Evolutionary conservation across 2,797 vertebrate genomes (phyloP).

Genomic region (Alfaro cultratus): DNA sequence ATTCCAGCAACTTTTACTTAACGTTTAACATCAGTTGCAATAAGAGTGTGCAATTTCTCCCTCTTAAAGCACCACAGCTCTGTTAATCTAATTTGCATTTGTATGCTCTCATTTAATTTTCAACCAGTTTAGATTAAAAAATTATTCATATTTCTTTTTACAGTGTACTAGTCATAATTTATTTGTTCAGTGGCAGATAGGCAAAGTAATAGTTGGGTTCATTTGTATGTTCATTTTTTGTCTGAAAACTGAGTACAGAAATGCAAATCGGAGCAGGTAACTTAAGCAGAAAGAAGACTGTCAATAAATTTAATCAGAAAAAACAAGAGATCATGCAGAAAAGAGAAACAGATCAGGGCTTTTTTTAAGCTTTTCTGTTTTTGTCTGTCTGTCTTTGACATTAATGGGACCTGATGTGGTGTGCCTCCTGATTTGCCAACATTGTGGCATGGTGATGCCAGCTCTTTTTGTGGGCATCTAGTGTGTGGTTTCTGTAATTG

Average conservation of each 20-base stretch:
- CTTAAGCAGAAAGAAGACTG: background rate
- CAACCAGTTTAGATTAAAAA: background rate
- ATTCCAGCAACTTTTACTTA: slow-evolving; percentile 42
- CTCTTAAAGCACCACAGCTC: background rate
- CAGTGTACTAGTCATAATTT: background rate
- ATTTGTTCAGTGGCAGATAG: background rate
- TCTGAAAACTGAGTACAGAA: background rate
- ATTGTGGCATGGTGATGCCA: slow-evolving; percentile 49
- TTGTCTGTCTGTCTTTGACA: slow-evolving; percentile 51
- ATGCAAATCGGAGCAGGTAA: background rate
- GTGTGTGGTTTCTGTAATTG: slow-evolving; percentile 64
- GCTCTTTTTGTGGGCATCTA: slow-evolving; percentile 55
- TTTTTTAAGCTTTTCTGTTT: slow-evolving; percentile 36
- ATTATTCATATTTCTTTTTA: slow-evolving; percentile 1
- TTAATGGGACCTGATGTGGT: slow-evolving; percentile 64
- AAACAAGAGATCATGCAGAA: slow-evolving; percentile 12
- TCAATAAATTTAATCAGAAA: slow-evolving; percentile 9
- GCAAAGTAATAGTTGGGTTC: slow-evolving; percentile 10
- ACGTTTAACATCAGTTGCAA: slow-evolving; percentile 17
- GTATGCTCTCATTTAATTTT: background rate
- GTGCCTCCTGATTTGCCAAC: slow-evolving; percentile 56
- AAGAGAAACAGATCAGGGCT: slow-evolving; percentile 8
- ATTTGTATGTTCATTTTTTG: background rate
- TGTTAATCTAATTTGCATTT: background rate
- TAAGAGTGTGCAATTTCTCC: background rate